These are phyloP conservation scores for Dolichopus griseipennis DNA, from an alignment of 2,888 invertebrate genomes.

Conservation along the genomic window DNA sequence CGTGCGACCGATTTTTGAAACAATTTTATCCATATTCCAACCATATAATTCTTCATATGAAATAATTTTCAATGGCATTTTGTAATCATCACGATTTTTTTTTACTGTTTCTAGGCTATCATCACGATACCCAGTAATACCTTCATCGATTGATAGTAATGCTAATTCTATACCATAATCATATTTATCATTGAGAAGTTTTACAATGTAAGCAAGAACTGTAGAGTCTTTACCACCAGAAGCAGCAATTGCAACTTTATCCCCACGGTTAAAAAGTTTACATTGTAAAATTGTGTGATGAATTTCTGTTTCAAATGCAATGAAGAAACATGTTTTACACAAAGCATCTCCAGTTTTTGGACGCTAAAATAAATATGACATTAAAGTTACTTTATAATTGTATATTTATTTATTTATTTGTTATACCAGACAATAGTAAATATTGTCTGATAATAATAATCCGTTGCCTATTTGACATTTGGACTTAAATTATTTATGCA, in stretches of 20 bases:
- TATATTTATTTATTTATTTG: neutral
- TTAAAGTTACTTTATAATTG: neutral
- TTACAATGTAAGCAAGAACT: conserved; percentile 88
- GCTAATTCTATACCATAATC: conserved; percentile 83
- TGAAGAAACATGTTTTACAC: conserved; percentile 91
- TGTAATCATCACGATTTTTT: conserved; percentile 86
- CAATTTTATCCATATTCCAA: conserved; percentile 99
- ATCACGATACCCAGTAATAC: conserved; percentile 91
- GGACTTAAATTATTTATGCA: too few relatives aligned
- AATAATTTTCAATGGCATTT: conserved; percentile 84
- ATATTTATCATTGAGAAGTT: conserved; percentile 81
- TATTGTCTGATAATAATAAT: conserved; percentile 11
- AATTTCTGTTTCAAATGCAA: conserved; percentile 89
- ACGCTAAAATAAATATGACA: conserved; percentile 47
- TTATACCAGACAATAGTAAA: conserved; percentile 13
- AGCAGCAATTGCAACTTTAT: conserved; percentile 87
- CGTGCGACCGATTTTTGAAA: conserved; percentile 70
- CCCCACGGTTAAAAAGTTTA: conserved; percentile 70
- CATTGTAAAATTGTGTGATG: conserved; percentile 81
- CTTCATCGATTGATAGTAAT: conserved; percentile 95
- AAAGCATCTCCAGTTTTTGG: conserved; percentile 86
- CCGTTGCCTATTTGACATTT: conserved; percentile 8
- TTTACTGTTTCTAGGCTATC: conserved; percentile 96
- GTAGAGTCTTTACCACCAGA: conserved; percentile 96
- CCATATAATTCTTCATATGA: conserved; percentile 97